Base-by-base conservation (phyloP, 37 sponge, comb jelly and placozoan genomes). In the Haliclona indistincta region DNA sequence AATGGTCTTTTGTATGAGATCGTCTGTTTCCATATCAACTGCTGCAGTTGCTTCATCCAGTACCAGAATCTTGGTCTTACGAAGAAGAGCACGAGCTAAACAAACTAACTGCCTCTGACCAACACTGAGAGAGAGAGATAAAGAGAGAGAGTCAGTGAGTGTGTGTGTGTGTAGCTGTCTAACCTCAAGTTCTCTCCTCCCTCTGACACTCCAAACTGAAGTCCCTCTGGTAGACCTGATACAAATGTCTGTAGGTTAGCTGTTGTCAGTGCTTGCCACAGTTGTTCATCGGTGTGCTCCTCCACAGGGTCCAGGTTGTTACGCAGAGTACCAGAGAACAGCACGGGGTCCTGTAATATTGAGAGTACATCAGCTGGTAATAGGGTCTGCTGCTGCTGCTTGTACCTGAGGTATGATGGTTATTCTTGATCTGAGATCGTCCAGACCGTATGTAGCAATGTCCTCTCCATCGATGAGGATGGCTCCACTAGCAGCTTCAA, bases 31-130 rank as follows among this genome's bases (percentile, higher is more conserved):
- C 77, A 98, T 81, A 60, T 98, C 99, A 13, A 95, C 94, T 15
- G 99, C 96, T 53, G 96, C 99, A 41, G 96, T 98, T 32, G 99
- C 99, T 61, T 98, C 96, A 54, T 98, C 99, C 80, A 95, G 66
- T 32, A 98, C 94, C 43, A 98, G 81, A 22, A 98, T 89, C 84
- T 95, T 89, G 61, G 94, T 92, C 80, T 94, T 92, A 23, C 91
- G 79, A 58, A 98, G 82, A 33, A 98, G 90, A 51, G 99, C 99
- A 52, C 96, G 73, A 34, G 96, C 99, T 32, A 98, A 83, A 85
- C 99, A 98, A 54, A 98, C 96, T 56, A 98, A 64, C 86, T 98
- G 99, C 33, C 99, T 71, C 52, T 98, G 99, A 28, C 99, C 99
- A 76, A 97, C 96, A 84, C 99, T 96, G 68, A 10, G 42, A 34